Evolutionary conservation across 2,113 vertebrate species (phyloP).

Genomic region (Oophaga pumilio): DNA sequence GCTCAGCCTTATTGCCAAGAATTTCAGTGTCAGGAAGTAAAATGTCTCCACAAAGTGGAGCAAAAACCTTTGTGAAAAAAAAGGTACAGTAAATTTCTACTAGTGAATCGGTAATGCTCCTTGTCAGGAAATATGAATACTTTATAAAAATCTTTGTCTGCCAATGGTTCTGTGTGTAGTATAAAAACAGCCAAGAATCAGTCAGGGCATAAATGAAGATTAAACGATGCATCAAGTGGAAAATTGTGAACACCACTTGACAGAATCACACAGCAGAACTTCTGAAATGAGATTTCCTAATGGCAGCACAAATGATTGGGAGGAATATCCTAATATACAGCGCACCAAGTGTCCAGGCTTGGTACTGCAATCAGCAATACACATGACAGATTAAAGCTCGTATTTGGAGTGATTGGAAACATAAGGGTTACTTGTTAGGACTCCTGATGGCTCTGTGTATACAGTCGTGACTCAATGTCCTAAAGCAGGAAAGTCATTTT

Average conservation of each 20-base stretch:
- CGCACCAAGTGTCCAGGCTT: too few species aligned
- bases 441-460: conserved; percentile 69
- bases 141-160: background rate
- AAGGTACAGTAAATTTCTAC: background rate
- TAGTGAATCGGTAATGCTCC: background rate
- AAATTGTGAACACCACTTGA: conserved; percentile 17
- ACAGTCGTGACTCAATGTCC: conserved; percentile 11
- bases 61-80: conserved; percentile 64
- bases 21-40: conserved; percentile 74
- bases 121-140: background rate
- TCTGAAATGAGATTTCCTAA: conserved; percentile 4
- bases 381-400: too few species aligned
- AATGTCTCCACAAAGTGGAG: conserved; percentile 75
- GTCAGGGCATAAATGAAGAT: conserved; percentile 46
- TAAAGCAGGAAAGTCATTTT: too few species aligned
- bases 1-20: conserved; percentile 63
- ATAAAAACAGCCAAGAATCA: background rate
- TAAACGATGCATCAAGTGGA: conserved; percentile 28
- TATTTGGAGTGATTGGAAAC: conserved; percentile 70
- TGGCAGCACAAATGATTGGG: background rate
- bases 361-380: too few species aligned
- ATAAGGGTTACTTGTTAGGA: conserved; percentile 72
- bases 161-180: background rate
- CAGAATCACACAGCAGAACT: background rate
- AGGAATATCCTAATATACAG: background rate